Percentiles rank a stretch among this genome's conserved stretches.
phyloP scores from a whole-genome alignment of 2,113 vertebrate species.

The Nycticryphes semicollaris region DNA sequence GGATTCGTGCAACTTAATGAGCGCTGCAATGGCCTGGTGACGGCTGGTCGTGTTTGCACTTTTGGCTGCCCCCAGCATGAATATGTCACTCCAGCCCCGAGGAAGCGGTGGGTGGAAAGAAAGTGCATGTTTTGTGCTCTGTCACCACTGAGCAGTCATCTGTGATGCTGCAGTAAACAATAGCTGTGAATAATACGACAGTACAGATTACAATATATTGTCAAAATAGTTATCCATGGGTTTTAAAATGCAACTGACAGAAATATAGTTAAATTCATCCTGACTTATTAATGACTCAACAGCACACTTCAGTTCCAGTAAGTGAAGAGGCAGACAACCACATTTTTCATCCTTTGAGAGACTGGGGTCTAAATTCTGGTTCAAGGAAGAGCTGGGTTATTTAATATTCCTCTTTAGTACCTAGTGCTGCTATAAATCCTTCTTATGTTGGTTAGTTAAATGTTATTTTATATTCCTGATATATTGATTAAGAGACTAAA shows the following conservation, averaged over 20 bases:
- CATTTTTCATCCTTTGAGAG: not conserved
- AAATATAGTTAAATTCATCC: not conserved
- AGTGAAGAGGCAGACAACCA: not conserved
- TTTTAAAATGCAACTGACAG: not conserved
- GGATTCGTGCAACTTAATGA: not conserved
- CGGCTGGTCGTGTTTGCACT: not conserved
- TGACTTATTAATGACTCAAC: not conserved
- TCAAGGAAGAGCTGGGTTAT: not conserved
- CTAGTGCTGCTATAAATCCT: not conserved
- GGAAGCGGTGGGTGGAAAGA: not conserved
- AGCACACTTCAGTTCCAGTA: not conserved
- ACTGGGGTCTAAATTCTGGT: not conserved
- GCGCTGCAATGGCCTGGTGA: not conserved
- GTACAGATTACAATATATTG: not conserved
- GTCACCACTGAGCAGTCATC: not conserved
- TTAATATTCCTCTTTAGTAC: not conserved
- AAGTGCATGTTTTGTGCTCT: not conserved
- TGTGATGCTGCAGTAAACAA: not conserved
- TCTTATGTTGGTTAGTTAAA: not conserved
- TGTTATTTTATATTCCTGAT: slow-evolving; percentile 1
- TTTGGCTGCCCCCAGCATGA: not conserved
- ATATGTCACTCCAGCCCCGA: not conserved
- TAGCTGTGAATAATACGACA: not conserved
- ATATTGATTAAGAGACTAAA: slow-evolving; percentile 15
- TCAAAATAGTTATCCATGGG: not conserved